Percentiles rank a stretch among this genome's conserved stretches.
These are phyloP conservation scores for Trachelus tabidus DNA, from an alignment of 2,888 invertebrate species.

Conservation along the genomic window DNA sequence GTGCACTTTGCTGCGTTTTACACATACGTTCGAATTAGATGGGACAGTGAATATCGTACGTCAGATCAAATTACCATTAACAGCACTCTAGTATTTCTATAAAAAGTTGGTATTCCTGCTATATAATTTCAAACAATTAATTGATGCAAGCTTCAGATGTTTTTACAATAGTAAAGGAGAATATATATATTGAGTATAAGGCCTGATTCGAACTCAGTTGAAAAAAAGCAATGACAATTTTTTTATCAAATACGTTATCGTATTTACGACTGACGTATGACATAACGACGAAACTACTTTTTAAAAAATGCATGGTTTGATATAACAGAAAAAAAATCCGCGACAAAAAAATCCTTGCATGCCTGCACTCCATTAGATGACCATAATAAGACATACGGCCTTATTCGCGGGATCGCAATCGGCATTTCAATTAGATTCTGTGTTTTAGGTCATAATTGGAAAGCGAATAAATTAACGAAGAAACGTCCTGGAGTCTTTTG, in stretches of 20 bases:
- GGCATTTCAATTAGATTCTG: slow-evolving; percentile 3
- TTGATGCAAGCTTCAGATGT: background rate
- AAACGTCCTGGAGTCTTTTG: background rate
- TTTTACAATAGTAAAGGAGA: background rate
- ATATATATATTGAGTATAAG: background rate
- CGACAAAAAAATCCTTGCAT: background rate
- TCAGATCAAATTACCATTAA: background rate
- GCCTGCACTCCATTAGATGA: background rate
- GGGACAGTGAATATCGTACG: background rate
- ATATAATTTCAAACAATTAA: background rate
- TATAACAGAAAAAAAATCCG: background rate
- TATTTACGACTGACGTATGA: background rate
- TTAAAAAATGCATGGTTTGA: background rate
- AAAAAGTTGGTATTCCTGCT: background rate
- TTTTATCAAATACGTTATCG: background rate
- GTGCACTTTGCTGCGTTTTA: background rate
- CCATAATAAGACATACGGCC: background rate
- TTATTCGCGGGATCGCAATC: background rate
- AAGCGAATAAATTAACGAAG: slow-evolving; percentile 33
- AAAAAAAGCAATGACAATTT: background rate
- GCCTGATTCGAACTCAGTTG: too few relatives aligned
- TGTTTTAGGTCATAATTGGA: slow-evolving; percentile 35
- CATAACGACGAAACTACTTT: background rate
- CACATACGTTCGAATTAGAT: background rate
- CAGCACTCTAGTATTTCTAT: background rate